Conservation (phyloP, 30 jellyfish, hydroid and myxozoan genomes). For the Turritopsis dohrnii region DNA sequence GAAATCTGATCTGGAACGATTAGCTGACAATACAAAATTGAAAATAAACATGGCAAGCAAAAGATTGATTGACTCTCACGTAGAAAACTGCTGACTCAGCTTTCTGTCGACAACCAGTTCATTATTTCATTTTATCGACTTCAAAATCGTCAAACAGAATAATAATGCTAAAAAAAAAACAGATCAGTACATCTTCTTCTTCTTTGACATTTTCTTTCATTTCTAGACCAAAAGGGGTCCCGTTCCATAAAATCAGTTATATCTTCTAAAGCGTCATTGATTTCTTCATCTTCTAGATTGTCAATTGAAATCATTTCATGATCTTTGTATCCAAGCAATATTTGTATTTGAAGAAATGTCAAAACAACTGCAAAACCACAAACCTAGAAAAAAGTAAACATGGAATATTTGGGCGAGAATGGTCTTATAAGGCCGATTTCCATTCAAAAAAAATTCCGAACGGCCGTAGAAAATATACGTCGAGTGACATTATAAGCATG, state of each 20-base stretch:
- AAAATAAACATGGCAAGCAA: no score
- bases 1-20: no score
- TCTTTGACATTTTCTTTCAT: not conserved
- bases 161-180: not conserved
- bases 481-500: not conserved
- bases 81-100: no score
- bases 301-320: not conserved
- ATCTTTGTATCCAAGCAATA: not conserved
- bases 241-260: not conserved
- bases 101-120: no score
- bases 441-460: not conserved
- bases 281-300: not conserved
- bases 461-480: not conserved
- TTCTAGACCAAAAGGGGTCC: not conserved
- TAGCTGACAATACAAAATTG: no score
- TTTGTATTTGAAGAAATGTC: not conserved
- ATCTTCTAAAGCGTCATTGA: not conserved
- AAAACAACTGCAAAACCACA: no score
- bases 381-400: no score
- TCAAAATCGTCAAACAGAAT: not conserved
- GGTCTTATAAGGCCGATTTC: not conserved
- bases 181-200: not conserved
- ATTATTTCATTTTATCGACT: not conserved
- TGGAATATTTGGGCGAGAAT: no score
- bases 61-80: no score